A percentile compares a stretch with the other conserved stretches of the same genome.
Evolutionary conservation across 2,113 vertebrate genomes (phyloP).

Genomic region (Lanius ludovicianus): DNA sequence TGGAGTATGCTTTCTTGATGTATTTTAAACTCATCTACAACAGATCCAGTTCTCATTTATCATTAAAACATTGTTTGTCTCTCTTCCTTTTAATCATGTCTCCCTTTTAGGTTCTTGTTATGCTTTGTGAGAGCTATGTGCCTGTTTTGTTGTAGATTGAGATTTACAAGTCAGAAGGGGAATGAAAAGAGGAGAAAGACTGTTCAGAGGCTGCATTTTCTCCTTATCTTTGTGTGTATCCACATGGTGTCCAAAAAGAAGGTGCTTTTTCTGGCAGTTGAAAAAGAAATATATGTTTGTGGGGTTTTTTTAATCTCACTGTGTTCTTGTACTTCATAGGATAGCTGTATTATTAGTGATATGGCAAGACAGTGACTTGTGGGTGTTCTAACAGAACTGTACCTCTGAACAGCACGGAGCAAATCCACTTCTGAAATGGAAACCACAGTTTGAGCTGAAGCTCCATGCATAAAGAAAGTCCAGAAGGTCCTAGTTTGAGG

Average conservation of each 20-base stretch:
- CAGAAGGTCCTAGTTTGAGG: neutral
- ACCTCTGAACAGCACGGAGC: neutral
- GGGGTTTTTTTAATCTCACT: neutral
- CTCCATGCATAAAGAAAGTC: neutral
- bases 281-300: neutral
- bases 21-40: neutral
- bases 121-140: neutral
- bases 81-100: neutral
- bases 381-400: neutral
- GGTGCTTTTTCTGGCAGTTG: neutral
- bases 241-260: neutral
- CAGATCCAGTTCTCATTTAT: neutral
- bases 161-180: neutral
- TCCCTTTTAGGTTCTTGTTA: neutral
- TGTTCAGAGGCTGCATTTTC: neutral
- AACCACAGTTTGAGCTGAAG: neutral
- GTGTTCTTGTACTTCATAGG: neutral
- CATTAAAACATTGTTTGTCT: neutral
- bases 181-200: neutral
- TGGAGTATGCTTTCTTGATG: neutral
- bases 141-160: neutral
- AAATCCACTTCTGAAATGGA: neutral
- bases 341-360: conserved; percentile 12
- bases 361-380: neutral
- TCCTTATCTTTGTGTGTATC: neutral